Percentiles rank a stretch among this genome's conserved stretches.
phyloP scores from a whole-genome alignment of 2,797 vertebrate genomes.

The Myotis vivesi region DNA sequence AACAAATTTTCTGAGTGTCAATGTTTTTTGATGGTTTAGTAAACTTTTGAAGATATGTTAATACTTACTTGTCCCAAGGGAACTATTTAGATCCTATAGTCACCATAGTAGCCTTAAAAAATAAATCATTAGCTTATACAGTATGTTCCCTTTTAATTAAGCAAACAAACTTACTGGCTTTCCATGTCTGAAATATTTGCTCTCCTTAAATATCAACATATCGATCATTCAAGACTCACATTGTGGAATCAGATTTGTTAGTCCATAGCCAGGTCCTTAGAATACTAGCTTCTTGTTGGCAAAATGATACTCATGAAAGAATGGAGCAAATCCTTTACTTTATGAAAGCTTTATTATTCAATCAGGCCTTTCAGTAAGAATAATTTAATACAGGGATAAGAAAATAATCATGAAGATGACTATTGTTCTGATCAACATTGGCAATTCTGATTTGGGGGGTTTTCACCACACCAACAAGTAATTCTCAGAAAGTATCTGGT shows the following conservation, averaged over 20 bases:
- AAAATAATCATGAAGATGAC: neutral
- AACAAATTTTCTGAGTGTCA: neutral
- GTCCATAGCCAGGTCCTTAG: neutral
- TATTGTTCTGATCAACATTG: neutral
- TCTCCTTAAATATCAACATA: constrained; percentile 8
- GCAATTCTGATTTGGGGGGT: neutral
- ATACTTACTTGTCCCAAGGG: neutral
- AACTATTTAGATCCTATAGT: neutral
- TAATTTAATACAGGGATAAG: neutral
- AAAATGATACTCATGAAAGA: neutral
- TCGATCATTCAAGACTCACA: neutral
- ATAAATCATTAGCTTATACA: neutral
- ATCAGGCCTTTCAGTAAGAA: neutral
- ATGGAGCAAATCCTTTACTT: neutral
- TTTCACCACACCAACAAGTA: neutral
- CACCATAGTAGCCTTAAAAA: neutral
- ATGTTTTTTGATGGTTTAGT: neutral
- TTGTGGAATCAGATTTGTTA: neutral
- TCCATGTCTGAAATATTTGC: constrained; percentile 37
- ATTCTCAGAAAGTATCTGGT: neutral
- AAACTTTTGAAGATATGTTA: constrained; percentile 24
- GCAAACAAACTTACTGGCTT: neutral
- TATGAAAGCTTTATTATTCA: neutral
- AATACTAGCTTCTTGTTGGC: neutral
- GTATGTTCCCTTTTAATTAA: constrained; percentile 12